phyloP scores from a whole-genome alignment of 2,888 invertebrate genomes.

The Hyposoter dolosus region DNA sequence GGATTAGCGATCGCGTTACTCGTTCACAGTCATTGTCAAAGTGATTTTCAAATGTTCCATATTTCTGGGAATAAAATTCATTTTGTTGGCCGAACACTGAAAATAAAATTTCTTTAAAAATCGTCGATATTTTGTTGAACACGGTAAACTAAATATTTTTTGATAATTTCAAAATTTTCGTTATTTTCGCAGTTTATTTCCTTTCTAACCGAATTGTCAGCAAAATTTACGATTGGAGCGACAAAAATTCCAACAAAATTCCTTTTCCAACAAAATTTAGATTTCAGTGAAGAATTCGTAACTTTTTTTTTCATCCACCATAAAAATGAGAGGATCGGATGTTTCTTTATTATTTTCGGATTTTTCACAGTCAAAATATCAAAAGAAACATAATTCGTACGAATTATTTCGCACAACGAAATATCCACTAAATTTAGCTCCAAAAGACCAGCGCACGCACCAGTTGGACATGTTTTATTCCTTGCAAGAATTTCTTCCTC shows the following conservation, averaged over 20 bases:
- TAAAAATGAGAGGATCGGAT: neutral
- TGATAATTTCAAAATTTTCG: too few species aligned
- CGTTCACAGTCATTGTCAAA: neutral
- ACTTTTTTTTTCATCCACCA: neutral
- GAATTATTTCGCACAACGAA: constrained; percentile 22
- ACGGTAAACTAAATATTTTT: too few species aligned
- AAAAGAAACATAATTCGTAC: neutral
- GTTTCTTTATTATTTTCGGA: neutral
- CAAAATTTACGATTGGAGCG: too few species aligned
- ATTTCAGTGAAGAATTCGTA: neutral
- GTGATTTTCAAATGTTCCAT: neutral
- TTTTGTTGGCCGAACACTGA: neutral
- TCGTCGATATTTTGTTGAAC: too few species aligned
- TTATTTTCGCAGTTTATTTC: too few species aligned
- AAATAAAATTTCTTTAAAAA: too few species aligned
- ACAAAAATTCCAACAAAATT: too few species aligned
- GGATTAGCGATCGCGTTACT: constrained; percentile 10
- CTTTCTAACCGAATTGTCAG: too few species aligned
- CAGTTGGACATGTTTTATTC: constrained; percentile 58
- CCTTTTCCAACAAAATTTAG: too few species aligned
- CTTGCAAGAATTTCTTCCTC: constrained; percentile 35
- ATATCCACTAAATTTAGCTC: constrained; percentile 51
- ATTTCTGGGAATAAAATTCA: neutral
- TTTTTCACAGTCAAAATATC: constrained; percentile 36
- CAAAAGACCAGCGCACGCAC: constrained; percentile 40